These are phyloP conservation scores for Tragelaphus scriptus DNA, from an alignment of 2,113 vertebrate species.

Conservation along the genomic window DNA sequence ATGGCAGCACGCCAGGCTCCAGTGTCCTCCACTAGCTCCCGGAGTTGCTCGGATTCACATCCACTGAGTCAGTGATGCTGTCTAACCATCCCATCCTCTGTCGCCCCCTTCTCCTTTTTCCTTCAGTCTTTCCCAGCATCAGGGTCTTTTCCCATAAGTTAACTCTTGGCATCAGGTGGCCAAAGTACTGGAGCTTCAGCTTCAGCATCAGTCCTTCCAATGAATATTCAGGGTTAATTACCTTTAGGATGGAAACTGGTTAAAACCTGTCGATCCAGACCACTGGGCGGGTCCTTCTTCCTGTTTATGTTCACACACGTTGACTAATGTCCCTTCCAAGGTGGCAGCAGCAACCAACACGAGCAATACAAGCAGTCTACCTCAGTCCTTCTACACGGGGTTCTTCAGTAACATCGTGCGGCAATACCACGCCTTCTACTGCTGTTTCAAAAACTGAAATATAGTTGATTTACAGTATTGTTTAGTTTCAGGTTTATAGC, in stretches of 20 bases:
- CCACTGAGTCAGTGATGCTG: not conserved
- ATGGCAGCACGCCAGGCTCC: not conserved
- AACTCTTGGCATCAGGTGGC: not conserved
- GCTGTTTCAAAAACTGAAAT: not conserved
- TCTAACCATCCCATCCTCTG: not conserved
- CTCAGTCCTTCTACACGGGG: accelerated
- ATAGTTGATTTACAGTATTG: not conserved
- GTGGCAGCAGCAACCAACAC: accelerated
- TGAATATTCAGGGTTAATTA: not conserved
- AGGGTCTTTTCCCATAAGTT: not conserved
- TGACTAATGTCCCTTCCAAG: accelerated
- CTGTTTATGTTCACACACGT: accelerated
- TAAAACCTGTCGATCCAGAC: not conserved
- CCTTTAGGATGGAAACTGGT: not conserved
- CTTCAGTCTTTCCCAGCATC: not conserved
- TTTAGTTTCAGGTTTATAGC: not conserved
- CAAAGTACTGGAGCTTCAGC: not conserved
- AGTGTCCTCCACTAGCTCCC: not conserved
- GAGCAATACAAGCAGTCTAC: accelerated
- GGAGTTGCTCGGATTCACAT: not conserved
- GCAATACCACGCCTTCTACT: not conserved
- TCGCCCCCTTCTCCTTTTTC: not conserved
- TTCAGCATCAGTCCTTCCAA: not conserved
- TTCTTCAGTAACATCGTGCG: accelerated
- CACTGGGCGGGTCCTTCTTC: accelerated